Evolutionary conservation across 2,888 invertebrate genomes (phyloP), one percentile per base, ranked within the genome.

Genomic region (Cosmia pyralina): DNA sequence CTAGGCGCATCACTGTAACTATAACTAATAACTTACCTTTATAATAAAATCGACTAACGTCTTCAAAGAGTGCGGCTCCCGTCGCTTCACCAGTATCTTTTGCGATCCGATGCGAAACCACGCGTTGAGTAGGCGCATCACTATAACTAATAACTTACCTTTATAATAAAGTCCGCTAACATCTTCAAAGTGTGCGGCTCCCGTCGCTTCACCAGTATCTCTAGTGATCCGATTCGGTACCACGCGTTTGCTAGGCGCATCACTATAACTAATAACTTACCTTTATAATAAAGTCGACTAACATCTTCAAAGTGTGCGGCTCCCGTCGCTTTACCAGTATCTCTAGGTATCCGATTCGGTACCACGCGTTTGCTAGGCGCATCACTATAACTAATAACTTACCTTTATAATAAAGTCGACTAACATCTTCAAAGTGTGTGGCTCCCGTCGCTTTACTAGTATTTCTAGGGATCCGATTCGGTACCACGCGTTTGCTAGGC

Each of bases 401-500:
- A 63, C 95, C 90, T 93, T 86, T 64, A 94, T 93, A 63, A 95
- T 89, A 76, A 97, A 97, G 79, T 97, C 96, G 0, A 96, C 90
- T 53, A 97, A 90, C 28, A 28, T 28, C 28, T 28, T 28, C 28
- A 28, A 28, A n/a, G 96, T 92, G 15, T 96, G 93, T 0, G 93
- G 93, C 77, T 97, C 96, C 1, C 94, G 93, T 59, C 96, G 93
- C 79, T 93, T 94, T 57, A 92, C 79, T 44, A 97, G 95, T 72
- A 97, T 97, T 92, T 97, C 97, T 75, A 97, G 92, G 3, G 97
- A 97, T 10, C 97, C 97, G 86, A 97, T 96, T 46, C 97, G 95
- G 89, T 91, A 96, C 96, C 96, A 96, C 17, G 94, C 93, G n/a
- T 94, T 96, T 15, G 97, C 96, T 5, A 97, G 90, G 1, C 97